phyloP scores from a whole-genome alignment of 2,113 vertebrate genomes.

The Neotoma lepida region DNA sequence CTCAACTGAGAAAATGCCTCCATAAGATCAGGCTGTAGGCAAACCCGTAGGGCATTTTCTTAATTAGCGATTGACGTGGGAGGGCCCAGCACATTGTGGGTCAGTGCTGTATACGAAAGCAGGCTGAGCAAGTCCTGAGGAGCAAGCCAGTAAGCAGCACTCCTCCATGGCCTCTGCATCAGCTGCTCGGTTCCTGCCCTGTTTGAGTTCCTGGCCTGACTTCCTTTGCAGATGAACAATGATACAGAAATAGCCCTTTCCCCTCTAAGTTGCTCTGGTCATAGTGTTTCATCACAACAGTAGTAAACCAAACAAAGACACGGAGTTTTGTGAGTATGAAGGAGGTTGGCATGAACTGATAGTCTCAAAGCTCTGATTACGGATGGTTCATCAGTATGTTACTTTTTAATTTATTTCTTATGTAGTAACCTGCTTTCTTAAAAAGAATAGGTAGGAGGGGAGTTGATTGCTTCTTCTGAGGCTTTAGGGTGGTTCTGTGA shows the following conservation, averaged over 20 bases:
- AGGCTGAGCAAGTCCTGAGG: neutral
- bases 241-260: neutral
- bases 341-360: neutral
- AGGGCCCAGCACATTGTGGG: neutral
- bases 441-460: neutral
- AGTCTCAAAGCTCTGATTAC: conserved; percentile 16
- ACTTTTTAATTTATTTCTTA: neutral
- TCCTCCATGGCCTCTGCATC: neutral
- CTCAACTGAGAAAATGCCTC: neutral
- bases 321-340: neutral
- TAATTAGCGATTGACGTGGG: neutral
- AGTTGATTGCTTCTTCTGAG: neutral
- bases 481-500: neutral
- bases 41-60: neutral
- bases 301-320: neutral
- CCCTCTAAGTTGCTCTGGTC: neutral
- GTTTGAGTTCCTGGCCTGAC: neutral
- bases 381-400: neutral
- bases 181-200: neutral
- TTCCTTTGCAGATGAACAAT: neutral
- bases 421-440: neutral
- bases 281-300: neutral
- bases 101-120: neutral
- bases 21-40: neutral
- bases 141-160: neutral